Evolutionary conservation across 2,797 vertebrate genomes (phyloP).

Genomic region (Bovichtus variegatus): DNA sequence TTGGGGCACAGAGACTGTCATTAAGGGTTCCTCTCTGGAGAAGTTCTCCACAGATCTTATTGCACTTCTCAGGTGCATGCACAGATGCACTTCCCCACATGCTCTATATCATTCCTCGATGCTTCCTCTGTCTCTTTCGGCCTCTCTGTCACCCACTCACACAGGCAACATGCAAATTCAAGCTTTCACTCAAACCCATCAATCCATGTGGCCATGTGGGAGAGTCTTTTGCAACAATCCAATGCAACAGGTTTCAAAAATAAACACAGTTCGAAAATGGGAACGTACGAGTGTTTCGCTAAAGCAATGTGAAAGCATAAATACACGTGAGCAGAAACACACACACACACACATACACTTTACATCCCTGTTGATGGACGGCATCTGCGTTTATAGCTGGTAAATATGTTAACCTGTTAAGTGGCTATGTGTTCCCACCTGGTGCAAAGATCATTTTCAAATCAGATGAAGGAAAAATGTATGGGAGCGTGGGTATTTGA

Average conservation of each 20-base stretch:
- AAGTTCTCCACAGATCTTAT: conserved; percentile 70
- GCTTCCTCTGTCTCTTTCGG: background rate
- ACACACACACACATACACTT: conserved; percentile 16
- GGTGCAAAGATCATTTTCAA: conserved; percentile 58
- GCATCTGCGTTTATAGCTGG: conserved; percentile 53
- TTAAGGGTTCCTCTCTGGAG: conserved; percentile 57
- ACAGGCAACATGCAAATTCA: too few species aligned
- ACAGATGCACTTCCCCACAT: conserved; percentile 48
- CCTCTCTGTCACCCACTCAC: background rate
- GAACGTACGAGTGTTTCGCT: conserved; percentile 53
- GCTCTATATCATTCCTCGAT: conserved; percentile 6
- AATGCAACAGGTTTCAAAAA: conserved; percentile 38
- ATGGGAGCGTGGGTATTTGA: conserved; percentile 54
- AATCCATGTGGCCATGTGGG: conserved; percentile 34
- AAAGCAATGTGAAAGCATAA: conserved; percentile 41
- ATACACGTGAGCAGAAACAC: conserved; percentile 58
- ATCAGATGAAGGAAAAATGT: conserved; percentile 57
- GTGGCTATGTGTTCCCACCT: conserved; percentile 60
- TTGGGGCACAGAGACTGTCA: conserved; percentile 56
- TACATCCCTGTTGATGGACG: conserved; percentile 54
- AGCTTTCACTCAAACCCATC: conserved; percentile 23
- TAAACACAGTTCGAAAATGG: conserved; percentile 28
- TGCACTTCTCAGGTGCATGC: conserved; percentile 60
- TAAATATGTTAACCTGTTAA: conserved; percentile 70
- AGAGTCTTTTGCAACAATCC: conserved; percentile 29